Evolutionary conservation across 2,113 vertebrate genomes (phyloP).

Genomic region (Aegotheles bennettii): DNA sequence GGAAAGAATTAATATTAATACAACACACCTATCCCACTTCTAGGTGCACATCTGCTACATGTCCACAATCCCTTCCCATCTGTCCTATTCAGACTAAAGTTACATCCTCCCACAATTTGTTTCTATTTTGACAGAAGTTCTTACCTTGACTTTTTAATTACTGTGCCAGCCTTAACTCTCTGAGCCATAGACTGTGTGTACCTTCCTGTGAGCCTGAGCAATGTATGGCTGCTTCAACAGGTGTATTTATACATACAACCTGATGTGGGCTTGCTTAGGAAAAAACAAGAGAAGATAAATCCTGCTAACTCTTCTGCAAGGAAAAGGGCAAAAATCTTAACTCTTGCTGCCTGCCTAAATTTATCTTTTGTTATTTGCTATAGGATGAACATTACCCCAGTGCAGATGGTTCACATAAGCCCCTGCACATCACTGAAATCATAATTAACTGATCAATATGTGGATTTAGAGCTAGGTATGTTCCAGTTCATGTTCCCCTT

Average conservation of each 20-base stretch:
- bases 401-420: not conserved
- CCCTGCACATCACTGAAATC: not conserved
- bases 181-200: not conserved
- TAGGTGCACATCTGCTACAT: not conserved
- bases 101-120: not conserved
- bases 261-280: not conserved
- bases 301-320: not conserved
- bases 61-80: not conserved
- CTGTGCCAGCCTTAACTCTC: not conserved
- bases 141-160: not conserved
- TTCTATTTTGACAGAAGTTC: not conserved
- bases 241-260: not conserved
- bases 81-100: not conserved
- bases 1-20: not conserved
- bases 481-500: not conserved
- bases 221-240: not conserved
- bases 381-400: not conserved
- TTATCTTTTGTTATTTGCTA: not conserved
- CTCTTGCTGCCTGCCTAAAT: not conserved
- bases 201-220: not conserved
- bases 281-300: not conserved
- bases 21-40: not conserved
- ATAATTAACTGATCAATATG: not conserved
- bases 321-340: not conserved
- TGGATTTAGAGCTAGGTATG: not conserved